Conservation (phyloP, 2,113 vertebrate species). For the Clarias magur region DNA sequence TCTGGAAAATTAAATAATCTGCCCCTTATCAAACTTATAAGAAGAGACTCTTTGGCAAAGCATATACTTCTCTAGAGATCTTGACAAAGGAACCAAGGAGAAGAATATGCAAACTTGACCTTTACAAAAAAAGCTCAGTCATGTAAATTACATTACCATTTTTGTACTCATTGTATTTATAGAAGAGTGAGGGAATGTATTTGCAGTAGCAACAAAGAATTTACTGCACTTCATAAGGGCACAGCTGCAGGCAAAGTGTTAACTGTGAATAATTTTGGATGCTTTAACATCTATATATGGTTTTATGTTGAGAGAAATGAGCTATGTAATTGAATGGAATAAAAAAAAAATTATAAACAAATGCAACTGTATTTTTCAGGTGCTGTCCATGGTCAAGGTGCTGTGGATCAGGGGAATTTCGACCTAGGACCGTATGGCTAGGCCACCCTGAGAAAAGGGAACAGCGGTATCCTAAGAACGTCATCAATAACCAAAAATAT, state of each 20-base stretch:
- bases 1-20: not conserved
- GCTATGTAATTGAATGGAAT: not conserved
- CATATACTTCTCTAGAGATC: not conserved
- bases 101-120: not conserved
- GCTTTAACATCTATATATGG: not conserved
- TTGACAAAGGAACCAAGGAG: not conserved
- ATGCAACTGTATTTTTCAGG: slow-evolving; percentile 62
- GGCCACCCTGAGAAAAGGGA: slow-evolving; percentile 96
- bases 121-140: not conserved
- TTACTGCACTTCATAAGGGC: not conserved
- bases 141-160: not conserved
- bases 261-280: not conserved
- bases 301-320: not conserved
- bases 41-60: not conserved
- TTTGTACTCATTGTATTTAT: not conserved
- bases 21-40: not conserved
- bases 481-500: slow-evolving; percentile 99
- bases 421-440: slow-evolving; percentile 93
- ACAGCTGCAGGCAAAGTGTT: not conserved
- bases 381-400: slow-evolving; percentile 92
- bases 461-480: slow-evolving; percentile 93
- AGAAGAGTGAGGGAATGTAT: not conserved
- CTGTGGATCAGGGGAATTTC: slow-evolving; percentile 89
- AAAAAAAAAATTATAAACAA: not conserved
- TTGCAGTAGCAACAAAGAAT: not conserved